Conservation (phyloP, 1,140 invertebrate genomes). For the Bombus sylvicola region DNA sequence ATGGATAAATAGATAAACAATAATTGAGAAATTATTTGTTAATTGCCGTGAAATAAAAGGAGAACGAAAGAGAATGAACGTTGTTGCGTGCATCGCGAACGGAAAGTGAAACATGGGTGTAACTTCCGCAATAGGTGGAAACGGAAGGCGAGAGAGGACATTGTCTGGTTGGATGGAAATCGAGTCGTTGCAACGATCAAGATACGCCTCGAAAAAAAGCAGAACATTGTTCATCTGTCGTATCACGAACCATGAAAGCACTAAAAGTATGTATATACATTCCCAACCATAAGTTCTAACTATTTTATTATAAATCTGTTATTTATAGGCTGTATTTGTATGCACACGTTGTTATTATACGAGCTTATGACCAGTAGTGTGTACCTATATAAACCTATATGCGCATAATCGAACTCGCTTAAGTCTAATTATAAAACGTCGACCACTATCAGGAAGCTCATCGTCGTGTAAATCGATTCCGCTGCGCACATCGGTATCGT, state of each 20-base stretch:
- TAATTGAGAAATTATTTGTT: neutral
- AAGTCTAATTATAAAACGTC: neutral
- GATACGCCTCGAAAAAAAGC: neutral
- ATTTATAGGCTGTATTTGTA: no score
- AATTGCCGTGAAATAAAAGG: neutral
- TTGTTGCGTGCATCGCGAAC: conserved; percentile 38
- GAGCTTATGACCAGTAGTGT: neutral
- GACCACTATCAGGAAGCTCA: neutral
- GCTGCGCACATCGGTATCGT: conserved; percentile 38
- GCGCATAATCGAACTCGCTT: neutral
- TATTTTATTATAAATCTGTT: neutral
- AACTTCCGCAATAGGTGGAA: conserved; percentile 31
- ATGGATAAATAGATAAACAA: neutral
- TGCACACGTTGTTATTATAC: no score
- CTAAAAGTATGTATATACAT: neutral
- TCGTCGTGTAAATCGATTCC: conserved; percentile 41
- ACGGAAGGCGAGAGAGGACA: conserved; percentile 34
- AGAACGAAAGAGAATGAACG: neutral
- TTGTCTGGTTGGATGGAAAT: neutral
- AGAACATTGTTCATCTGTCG: no score
- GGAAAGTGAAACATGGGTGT: conserved; percentile 47
- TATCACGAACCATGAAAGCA: neutral
- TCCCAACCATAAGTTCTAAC: neutral
- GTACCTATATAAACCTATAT: no score
- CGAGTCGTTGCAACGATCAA: conserved; percentile 10